These are phyloP conservation scores for Geococcyx californianus DNA, from an alignment of 2,113 vertebrate species.

Conservation along the genomic window DNA sequence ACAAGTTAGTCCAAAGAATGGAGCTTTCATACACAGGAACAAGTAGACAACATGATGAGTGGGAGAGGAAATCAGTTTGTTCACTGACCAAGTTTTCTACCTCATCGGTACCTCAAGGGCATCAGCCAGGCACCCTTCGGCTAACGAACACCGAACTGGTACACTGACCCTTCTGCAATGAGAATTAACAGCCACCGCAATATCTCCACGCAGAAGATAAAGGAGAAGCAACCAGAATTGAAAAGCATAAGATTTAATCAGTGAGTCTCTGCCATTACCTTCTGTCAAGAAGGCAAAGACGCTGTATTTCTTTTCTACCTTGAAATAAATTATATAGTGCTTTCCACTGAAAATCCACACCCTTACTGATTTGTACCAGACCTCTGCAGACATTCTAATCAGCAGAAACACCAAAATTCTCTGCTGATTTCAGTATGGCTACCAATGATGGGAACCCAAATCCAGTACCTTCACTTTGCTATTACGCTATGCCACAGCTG, in stretches of 20 bases:
- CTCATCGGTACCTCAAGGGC: background rate
- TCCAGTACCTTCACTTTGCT: background rate
- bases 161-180: background rate
- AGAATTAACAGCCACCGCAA: background rate
- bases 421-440: background rate
- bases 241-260: background rate
- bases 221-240: background rate
- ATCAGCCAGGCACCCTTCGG: background rate
- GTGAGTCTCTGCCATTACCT: background rate
- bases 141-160: background rate
- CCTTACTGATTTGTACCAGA: background rate
- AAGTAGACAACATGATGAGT: background rate
- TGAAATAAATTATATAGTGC: background rate
- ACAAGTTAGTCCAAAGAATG: background rate
- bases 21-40: background rate
- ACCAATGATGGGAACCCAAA: background rate
- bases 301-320: background rate
- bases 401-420: background rate
- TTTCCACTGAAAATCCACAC: background rate
- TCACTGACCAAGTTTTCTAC: background rate
- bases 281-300: background rate
- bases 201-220: background rate
- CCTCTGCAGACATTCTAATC: background rate
- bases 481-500: background rate
- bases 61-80: background rate